Conservation (phyloP, 1,140 invertebrate species). For the Drosophila repleta region DNA sequence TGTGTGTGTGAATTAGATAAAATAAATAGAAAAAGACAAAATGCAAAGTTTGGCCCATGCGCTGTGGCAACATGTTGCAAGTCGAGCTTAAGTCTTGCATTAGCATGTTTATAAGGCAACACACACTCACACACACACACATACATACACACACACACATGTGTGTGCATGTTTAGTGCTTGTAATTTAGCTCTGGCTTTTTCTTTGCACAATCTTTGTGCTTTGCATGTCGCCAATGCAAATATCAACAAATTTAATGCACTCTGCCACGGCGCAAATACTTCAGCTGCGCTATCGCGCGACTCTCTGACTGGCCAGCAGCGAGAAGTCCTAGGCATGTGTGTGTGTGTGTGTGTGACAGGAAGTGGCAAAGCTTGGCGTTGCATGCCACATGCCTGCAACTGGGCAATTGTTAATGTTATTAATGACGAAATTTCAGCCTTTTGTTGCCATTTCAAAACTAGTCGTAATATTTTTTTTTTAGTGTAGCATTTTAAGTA, state of each 20-base stretch:
- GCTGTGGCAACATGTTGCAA: constrained; percentile 25
- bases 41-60: constrained; percentile 4
- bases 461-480: constrained; percentile 47
- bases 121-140: constrained; percentile 27
- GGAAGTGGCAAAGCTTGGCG: constrained; percentile 24
- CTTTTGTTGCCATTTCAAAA: constrained; percentile 56
- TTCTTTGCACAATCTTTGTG: constrained; percentile 44
- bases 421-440: constrained; percentile 75
- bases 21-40: constrained; percentile 51
- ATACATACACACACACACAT: constrained; percentile 10
- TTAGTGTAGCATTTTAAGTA: constrained; percentile 59
- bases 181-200: constrained; percentile 39
- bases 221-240: constrained; percentile 54
- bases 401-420: constrained; percentile 58
- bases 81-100: constrained; percentile 34
- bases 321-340: background rate
- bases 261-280: constrained; percentile 54
- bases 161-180: constrained; percentile 3
- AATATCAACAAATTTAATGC: constrained; percentile 69
- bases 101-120: constrained; percentile 21
- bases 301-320: background rate
- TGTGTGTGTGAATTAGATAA: constrained; percentile 47
- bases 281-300: constrained; percentile 18
- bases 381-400: constrained; percentile 32
- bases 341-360: constrained; percentile 1